phyloP scores from a whole-genome alignment of 2,888 invertebrate species.

The Drosophila infuscata region DNA sequence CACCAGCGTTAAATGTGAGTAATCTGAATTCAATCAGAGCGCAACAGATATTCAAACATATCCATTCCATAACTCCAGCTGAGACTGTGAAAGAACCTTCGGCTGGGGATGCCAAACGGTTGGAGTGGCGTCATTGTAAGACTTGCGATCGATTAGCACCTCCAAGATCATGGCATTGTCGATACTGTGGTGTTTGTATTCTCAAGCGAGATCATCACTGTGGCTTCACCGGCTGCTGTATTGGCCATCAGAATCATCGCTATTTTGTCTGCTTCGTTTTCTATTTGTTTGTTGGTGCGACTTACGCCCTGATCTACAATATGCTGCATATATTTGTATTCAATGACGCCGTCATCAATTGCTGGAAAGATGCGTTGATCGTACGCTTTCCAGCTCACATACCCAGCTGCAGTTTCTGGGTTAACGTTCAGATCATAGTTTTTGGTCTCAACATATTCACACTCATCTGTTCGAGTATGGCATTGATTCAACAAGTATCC shows the following conservation, averaged over 20 bases:
- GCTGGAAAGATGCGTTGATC: not conserved
- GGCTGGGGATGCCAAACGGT: not conserved
- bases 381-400: not conserved
- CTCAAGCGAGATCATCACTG: constrained; percentile 94
- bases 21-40: not conserved
- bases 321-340: constrained; percentile 87
- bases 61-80: constrained; percentile 1
- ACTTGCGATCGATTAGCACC: constrained; percentile 90
- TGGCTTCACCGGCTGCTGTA: constrained; percentile 93
- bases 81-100: not conserved
- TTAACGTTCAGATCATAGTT: not conserved
- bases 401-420: not conserved
- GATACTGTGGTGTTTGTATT: constrained; percentile 92
- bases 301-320: constrained; percentile 90
- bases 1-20: constrained; percentile 89
- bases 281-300: constrained; percentile 90
- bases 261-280: constrained; percentile 92
- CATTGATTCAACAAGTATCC: constrained; percentile 88
- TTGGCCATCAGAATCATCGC: constrained; percentile 94
- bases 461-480: constrained; percentile 76
- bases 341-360: constrained; percentile 52
- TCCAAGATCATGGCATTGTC: constrained; percentile 96
- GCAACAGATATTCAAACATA: not conserved
- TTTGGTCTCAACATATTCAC: constrained; percentile 32
- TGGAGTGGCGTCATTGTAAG: constrained; percentile 70